These are phyloP conservation scores for Sphecodes monilicornis DNA, from an alignment of 2,888 invertebrate genomes.

Conservation along the genomic window DNA sequence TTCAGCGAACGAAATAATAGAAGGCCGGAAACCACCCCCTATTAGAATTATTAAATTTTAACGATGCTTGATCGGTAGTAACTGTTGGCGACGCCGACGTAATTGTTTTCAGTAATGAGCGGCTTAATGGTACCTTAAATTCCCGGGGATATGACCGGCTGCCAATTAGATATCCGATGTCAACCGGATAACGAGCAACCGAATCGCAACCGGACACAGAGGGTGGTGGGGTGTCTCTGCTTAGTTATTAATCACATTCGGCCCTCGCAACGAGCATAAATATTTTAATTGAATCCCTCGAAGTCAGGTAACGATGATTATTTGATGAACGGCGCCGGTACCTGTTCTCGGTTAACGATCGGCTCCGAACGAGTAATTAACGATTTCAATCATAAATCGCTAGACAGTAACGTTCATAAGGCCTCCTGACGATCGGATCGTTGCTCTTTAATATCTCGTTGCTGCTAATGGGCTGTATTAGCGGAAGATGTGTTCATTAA, in stretches of 20 bases:
- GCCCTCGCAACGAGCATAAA: background rate
- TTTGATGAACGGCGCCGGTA: background rate
- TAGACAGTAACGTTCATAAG: background rate
- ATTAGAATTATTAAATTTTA: slow-evolving; percentile 12
- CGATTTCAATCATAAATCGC: background rate
- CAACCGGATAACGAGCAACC: slow-evolving; percentile 13
- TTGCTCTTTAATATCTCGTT: slow-evolving; percentile 31
- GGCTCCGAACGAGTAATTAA: background rate
- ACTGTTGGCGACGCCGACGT: background rate
- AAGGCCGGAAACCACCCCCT: background rate
- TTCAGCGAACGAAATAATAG: background rate
- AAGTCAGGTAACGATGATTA: background rate
- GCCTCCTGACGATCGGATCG: background rate
- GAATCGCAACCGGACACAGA: background rate
- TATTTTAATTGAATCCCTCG: slow-evolving; percentile 4
- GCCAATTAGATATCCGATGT: slow-evolving; percentile 14
- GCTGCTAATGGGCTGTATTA: slow-evolving; percentile 18
- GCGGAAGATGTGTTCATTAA: slow-evolving; percentile 33
- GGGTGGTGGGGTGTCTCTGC: background rate
- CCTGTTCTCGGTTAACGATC: background rate
- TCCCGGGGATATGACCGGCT: background rate
- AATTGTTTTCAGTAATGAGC: slow-evolving; percentile 12
- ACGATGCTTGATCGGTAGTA: slow-evolving; percentile 15
- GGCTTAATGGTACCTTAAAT: slow-evolving; percentile 7
- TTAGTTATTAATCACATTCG: slow-evolving; percentile 7